phyloP scores from a whole-genome alignment of 2,888 invertebrate species.

The Nesidiocoris tenuis region DNA sequence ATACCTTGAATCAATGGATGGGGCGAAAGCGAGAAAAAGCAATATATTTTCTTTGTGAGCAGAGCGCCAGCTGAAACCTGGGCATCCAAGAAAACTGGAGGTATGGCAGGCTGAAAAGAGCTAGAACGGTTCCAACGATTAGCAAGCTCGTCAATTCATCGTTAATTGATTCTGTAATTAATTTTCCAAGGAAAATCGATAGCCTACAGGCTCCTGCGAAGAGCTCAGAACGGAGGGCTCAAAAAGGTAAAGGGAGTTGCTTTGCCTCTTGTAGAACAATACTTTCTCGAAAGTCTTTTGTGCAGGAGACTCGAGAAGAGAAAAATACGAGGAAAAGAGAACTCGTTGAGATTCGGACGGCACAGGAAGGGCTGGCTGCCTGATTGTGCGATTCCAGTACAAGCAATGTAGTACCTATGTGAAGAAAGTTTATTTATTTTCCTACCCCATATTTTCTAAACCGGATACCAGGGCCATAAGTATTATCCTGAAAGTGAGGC shows the following conservation, averaged over 20 bases:
- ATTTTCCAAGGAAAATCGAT: constrained; percentile 35
- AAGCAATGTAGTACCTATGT: too few species aligned
- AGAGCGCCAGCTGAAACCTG: constrained; percentile 7
- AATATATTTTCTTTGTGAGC: constrained; percentile 40
- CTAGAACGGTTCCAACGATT: constrained; percentile 30
- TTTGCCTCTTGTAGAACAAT: constrained; percentile 28
- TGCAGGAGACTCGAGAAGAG: neutral
- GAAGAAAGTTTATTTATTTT: too few species aligned
- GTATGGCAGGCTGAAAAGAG: neutral
- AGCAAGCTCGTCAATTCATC: constrained; percentile 40
- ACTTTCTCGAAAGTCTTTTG: neutral
- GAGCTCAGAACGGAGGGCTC: neutral
- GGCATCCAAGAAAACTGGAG: neutral
- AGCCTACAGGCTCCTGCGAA: constrained; percentile 2
- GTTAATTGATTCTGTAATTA: constrained; percentile 43
- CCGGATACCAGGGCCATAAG: too few species aligned
- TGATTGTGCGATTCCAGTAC: too few species aligned
- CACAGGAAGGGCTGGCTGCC: too few species aligned
- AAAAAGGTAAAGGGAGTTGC: neutral
- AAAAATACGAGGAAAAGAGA: neutral
- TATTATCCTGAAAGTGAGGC: too few species aligned
- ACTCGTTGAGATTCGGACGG: too few species aligned
- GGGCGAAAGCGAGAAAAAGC: constrained; percentile 26
- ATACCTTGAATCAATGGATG: neutral
- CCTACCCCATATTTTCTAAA: too few species aligned